Conservation (phyloP, 1,140 invertebrate species). For the Ganaspis sp. region DNA sequence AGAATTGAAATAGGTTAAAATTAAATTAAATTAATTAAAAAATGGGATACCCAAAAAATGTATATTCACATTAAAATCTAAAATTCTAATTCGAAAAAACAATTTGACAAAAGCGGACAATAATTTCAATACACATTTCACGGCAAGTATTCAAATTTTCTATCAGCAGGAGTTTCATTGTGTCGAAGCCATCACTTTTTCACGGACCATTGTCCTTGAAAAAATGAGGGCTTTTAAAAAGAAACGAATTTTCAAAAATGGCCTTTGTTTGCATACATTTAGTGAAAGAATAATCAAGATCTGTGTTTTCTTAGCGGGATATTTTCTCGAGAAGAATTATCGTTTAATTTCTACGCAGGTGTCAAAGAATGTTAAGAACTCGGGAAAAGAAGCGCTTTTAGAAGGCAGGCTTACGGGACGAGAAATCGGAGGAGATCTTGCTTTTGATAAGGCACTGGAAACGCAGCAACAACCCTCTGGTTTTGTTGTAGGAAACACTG, state of each 20-base stretch:
- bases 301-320: slow-evolving; percentile 18
- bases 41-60: no score
- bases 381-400: neutral
- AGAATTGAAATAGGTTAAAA: no score
- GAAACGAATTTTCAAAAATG: neutral
- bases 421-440: slow-evolving; percentile 43
- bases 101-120: no score
- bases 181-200: neutral
- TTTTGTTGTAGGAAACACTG: slow-evolving; percentile 55
- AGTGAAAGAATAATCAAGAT: neutral
- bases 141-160: no score
- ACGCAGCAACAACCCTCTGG: slow-evolving; percentile 51
- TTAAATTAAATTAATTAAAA: no score
- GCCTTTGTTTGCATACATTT: slow-evolving; percentile 5
- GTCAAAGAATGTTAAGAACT: slow-evolving; percentile 26
- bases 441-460: slow-evolving; percentile 44
- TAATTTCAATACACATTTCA: no score
- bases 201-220: no score
- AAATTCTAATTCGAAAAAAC: no score
- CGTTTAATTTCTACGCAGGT: slow-evolving; percentile 11
- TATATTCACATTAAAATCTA: no score
- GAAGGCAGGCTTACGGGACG: neutral
- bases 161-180: neutral
- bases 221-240: neutral
- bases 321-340: neutral